Evolutionary conservation across 2,888 invertebrate genomes (phyloP).

Genomic region (Gymnosoma rotundatum): DNA sequence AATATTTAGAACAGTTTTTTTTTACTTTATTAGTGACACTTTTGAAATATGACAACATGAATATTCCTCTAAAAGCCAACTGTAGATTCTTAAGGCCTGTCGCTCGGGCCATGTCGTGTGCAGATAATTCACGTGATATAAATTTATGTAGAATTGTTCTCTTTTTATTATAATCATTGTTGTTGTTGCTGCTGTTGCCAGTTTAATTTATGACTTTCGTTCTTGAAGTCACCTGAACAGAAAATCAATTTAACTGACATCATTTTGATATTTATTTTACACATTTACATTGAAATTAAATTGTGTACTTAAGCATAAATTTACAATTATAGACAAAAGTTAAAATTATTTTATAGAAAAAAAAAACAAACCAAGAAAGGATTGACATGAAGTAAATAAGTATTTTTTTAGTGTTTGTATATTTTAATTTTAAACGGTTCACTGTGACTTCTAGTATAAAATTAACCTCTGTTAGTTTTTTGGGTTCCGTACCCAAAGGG

Average conservation of each 20-base stretch:
- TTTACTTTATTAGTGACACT: too few relatives aligned
- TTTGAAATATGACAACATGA: too few relatives aligned
- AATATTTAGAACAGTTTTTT: too few relatives aligned
- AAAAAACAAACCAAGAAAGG: too few relatives aligned
- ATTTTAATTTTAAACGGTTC: too few relatives aligned
- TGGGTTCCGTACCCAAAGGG: background rate
- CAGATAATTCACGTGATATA: background rate
- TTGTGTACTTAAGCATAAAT: conserved; percentile 6
- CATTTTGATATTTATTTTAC: conserved; percentile 51
- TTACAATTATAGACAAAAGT: background rate
- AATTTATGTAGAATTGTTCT: conserved; percentile 20
- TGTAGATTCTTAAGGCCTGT: background rate
- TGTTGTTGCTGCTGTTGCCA: conserved; percentile 7
- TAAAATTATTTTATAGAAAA: too few relatives aligned
- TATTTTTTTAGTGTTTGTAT: too few relatives aligned
- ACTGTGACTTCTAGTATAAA: too few relatives aligned
- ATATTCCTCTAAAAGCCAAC: too few relatives aligned
- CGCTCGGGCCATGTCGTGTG: too few relatives aligned
- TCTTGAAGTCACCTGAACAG: conserved; percentile 57
- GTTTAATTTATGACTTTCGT: conserved; percentile 58
- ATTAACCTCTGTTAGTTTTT: too few relatives aligned
- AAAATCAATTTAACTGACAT: conserved; percentile 64
- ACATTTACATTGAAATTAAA: background rate
- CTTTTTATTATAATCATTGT: conserved; percentile 9
- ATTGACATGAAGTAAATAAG: too few relatives aligned